A percentile compares a stretch with the other conserved stretches of the same genome.
Conservation (phyloP, 2,888 invertebrate genomes). For the Drosophila recens region DNA sequence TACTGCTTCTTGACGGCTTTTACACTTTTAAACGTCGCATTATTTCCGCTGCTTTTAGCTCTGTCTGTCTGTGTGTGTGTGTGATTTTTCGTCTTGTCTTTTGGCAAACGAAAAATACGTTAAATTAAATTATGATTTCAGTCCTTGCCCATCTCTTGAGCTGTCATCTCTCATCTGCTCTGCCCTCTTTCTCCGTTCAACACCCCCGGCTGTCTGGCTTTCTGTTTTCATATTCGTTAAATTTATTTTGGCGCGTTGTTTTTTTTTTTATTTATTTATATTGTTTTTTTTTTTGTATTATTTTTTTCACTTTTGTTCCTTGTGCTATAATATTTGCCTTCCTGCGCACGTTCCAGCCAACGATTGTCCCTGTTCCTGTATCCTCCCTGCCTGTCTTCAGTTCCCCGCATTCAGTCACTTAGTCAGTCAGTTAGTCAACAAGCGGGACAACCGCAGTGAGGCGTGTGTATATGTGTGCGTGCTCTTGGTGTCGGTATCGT, state of each 20-base stretch:
- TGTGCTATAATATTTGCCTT: constrained; percentile 68
- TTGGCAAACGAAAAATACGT: constrained; percentile 73
- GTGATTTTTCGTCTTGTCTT: constrained; percentile 71
- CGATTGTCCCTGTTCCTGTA: not conserved
- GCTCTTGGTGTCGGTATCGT: constrained; percentile 7
- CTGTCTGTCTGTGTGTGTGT: constrained; percentile 40
- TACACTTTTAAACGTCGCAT: constrained; percentile 79
- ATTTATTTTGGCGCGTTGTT: constrained; percentile 64
- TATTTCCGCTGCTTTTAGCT: constrained; percentile 77
- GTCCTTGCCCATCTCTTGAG: constrained; percentile 29
- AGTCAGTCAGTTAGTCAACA: constrained; percentile 78
- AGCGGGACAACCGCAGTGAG: constrained; percentile 44
- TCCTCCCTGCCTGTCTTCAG: not conserved
- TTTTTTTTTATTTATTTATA: constrained; percentile 32
- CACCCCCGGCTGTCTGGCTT: constrained; percentile 11
- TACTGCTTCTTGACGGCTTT: constrained; percentile 72
- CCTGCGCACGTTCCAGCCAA: constrained; percentile 58
- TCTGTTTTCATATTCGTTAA: constrained; percentile 68
- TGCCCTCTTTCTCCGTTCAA: too few species aligned
- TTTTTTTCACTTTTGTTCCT: constrained; percentile 59
- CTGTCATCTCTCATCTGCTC: constrained; percentile 11
- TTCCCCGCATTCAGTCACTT: constrained; percentile 49
- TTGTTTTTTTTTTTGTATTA: constrained; percentile 23
- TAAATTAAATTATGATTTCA: constrained; percentile 81
- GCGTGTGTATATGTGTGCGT: constrained; percentile 30